phyloP scores from a whole-genome alignment of 2,113 vertebrate species.

The Crotalus viridis region DNA sequence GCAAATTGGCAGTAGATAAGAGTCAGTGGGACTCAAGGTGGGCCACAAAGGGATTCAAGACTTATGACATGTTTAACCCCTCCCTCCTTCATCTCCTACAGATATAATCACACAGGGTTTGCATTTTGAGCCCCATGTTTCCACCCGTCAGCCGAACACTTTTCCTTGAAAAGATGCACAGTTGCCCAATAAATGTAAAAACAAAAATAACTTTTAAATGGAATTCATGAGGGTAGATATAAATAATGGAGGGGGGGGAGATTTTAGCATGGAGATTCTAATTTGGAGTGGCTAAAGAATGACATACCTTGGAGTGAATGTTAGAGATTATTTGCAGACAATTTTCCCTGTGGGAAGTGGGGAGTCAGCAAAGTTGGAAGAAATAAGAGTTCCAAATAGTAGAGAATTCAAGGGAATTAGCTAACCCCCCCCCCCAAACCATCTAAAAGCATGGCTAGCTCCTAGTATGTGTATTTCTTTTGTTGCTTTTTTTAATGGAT shows the following conservation, averaged over 20 bases:
- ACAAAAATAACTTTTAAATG: too few species aligned
- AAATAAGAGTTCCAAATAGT: background rate
- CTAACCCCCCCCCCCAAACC: too few species aligned
- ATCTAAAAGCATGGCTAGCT: background rate
- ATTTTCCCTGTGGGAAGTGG: background rate
- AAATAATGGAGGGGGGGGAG: too few species aligned
- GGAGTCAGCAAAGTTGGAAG: background rate
- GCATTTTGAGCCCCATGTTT: background rate
- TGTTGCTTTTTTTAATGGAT: background rate
- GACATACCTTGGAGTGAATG: background rate
- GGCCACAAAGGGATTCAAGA: too few species aligned
- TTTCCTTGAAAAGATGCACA: background rate
- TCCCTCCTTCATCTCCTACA: too few species aligned
- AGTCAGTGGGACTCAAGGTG: background rate
- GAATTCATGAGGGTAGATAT: background rate
- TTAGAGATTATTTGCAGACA: background rate
- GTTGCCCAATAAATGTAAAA: background rate
- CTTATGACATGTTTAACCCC: too few species aligned
- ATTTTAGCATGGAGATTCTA: too few species aligned
- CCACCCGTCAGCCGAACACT: background rate
- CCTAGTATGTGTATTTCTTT: background rate
- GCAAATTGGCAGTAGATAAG: background rate
- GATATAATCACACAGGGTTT: background rate
- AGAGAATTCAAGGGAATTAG: background rate
- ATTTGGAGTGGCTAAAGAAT: too few species aligned